Evolutionary conservation across 2,113 vertebrate species (phyloP).

Genomic region (Xiphias gladius): DNA sequence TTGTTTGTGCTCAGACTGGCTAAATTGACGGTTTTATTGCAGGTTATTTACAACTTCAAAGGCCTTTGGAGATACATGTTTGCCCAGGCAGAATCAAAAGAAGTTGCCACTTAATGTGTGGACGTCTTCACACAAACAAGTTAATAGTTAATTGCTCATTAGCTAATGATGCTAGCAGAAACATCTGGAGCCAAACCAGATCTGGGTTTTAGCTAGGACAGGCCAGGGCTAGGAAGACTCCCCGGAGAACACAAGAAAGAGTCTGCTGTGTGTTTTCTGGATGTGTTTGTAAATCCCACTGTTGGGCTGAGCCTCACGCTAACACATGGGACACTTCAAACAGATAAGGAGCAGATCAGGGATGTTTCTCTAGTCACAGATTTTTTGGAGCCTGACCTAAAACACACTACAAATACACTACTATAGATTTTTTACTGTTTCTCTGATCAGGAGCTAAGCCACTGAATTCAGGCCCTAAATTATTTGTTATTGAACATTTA

Average conservation of each 20-base stretch:
- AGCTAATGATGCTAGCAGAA: constrained; percentile 48
- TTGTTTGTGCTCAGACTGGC: background rate
- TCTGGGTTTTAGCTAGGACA: constrained; percentile 52
- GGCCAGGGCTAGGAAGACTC: constrained; percentile 7
- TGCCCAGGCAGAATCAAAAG: constrained; percentile 11
- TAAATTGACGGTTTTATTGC: constrained; percentile 6
- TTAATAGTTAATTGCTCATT: constrained; percentile 62
- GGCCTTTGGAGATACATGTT: background rate
- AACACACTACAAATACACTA: background rate
- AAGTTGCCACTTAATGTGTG: constrained; percentile 27
- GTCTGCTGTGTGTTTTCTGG: constrained; percentile 23
- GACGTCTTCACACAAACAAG: constrained; percentile 54
- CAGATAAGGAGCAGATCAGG: constrained; percentile 35
- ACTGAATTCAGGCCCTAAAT: background rate
- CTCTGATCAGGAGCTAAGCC: background rate
- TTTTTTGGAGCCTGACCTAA: constrained; percentile 9
- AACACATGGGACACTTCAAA: constrained; percentile 64
- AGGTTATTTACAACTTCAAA: constrained; percentile 26
- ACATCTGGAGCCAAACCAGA: constrained; percentile 73
- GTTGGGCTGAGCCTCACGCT: constrained; percentile 24
- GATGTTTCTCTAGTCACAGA: constrained; percentile 4
- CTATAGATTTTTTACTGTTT: background rate
- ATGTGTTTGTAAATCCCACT: constrained; percentile 39
- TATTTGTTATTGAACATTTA: background rate
- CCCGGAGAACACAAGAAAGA: constrained; percentile 53